A percentile compares a stretch with the other conserved stretches of the same genome.
phyloP scores from a whole-genome alignment of 1,140 invertebrate genomes.

The Papilio aristodemus region DNA sequence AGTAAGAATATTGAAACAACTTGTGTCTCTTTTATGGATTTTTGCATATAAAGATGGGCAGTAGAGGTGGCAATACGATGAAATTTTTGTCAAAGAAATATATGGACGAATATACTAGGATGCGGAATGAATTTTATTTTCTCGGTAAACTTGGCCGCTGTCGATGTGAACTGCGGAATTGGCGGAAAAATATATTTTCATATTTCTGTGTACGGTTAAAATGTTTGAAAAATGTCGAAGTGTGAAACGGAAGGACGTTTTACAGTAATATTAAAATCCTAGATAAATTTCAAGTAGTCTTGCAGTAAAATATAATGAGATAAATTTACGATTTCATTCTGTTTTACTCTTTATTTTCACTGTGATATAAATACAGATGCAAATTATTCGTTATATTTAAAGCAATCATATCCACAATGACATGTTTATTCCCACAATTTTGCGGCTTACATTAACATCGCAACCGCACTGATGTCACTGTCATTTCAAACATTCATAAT shows the following conservation, averaged over 20 bases:
- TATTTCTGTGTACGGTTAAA: not conserved
- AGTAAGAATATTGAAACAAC: no score
- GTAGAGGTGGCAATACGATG: no score
- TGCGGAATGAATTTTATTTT: no score
- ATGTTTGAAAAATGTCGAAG: not conserved
- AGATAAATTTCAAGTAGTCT: not conserved
- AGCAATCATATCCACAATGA: not conserved
- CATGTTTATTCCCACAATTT: not conserved
- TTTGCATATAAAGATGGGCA: no score
- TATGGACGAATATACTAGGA: no score
- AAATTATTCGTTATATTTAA: no score
- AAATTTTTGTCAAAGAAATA: no score
- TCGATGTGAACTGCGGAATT: not conserved
- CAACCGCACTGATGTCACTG: not conserved
- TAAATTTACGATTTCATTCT: no score
- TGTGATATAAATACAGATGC: no score
- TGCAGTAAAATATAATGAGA: no score
- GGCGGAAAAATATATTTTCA: not conserved
- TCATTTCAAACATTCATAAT: conserved; percentile 1
- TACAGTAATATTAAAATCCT: not conserved
- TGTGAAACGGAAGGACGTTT: not conserved
- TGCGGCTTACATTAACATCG: not conserved
- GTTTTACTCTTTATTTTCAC: no score
- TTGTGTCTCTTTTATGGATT: no score
- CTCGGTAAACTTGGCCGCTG: not conserved